Base-by-base conservation (phyloP, 2,888 invertebrate genomes). In the Lasioglossum villosulum region DNA sequence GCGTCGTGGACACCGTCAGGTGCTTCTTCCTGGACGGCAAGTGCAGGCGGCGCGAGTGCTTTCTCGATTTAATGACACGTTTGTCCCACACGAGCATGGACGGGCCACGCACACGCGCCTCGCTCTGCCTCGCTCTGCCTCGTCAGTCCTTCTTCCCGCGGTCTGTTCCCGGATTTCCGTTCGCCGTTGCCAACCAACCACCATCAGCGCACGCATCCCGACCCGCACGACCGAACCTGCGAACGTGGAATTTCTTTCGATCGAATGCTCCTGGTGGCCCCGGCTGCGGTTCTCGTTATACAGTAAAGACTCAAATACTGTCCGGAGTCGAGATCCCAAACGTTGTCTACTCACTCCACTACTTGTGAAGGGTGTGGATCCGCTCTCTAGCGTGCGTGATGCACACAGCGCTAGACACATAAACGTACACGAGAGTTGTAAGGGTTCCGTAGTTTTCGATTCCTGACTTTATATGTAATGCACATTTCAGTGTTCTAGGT, bases 21-120 rank as follows among this genome's bases (percentile, higher is more conserved):
- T 94, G 94, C 93, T 91, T 91, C 94, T 94, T 94, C 94, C 94
- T 94, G 93, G 91, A 93, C 92, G 93, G 93, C 94, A 94, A 94
- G 94, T 94, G 94, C 94, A 92, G 90, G 90, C 92, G 92, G 92
- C 91, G 90, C 93, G 93, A 93, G 93, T 93, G 92, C 91, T 91
- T 94, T 93, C 93, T 93, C 94, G 94, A 94, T 93, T 94, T 93
- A 93, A 94, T 94, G 93, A 93, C 92, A 93, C 92, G 92, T 93
- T 66, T 93, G 89, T 90, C 86, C 79, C 83, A 86, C 80, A 81
- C 79, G 68, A 74, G 80, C 84, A 84, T 82, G 81, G 77, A 75
- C 73, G 52, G 78, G 78, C 77, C 83, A 84, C 63, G 79, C 68
- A 82, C 79, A 79, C 88, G 72, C 72, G 76, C 48, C 80, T 74